phyloP scores from a whole-genome alignment of 2,888 invertebrate species.

The Caradrina clavipalpis region DNA sequence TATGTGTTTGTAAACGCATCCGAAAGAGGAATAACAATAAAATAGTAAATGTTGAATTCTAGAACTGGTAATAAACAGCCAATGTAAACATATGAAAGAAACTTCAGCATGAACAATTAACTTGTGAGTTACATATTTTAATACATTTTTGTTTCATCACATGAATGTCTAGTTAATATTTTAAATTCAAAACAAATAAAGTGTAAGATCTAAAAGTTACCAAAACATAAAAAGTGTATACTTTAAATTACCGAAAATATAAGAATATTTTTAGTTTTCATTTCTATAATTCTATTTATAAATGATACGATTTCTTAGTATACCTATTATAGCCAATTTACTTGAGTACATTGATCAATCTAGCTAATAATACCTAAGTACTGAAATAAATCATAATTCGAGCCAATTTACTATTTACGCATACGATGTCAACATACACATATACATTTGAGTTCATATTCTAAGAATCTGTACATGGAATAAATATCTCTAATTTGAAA shows the following conservation, averaged over 20 bases:
- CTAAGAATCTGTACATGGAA: neutral
- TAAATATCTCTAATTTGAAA: conserved; percentile 10
- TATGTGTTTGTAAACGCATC: no score
- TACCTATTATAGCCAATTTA: neutral
- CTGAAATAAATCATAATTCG: neutral
- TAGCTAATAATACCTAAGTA: neutral
- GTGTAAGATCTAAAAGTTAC: neutral
- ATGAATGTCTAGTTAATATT: neutral
- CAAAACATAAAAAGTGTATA: no score
- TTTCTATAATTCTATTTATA: no score
- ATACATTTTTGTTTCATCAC: no score
- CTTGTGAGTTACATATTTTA: no score
- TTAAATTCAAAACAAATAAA: neutral
- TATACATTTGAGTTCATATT: neutral
- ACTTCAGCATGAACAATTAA: neutral
- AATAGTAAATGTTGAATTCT: no score
- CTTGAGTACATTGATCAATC: neutral
- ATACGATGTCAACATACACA: neutral
- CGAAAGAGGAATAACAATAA: no score
- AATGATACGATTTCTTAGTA: no score
- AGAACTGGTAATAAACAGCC: no score
- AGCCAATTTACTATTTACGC: neutral
- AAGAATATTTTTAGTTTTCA: neutral
- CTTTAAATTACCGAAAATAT: neutral
- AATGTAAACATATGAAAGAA: no score